Evolutionary conservation across 1,140 invertebrate genomes (phyloP).

Genomic region (Pollicipes pollicipes): DNA sequence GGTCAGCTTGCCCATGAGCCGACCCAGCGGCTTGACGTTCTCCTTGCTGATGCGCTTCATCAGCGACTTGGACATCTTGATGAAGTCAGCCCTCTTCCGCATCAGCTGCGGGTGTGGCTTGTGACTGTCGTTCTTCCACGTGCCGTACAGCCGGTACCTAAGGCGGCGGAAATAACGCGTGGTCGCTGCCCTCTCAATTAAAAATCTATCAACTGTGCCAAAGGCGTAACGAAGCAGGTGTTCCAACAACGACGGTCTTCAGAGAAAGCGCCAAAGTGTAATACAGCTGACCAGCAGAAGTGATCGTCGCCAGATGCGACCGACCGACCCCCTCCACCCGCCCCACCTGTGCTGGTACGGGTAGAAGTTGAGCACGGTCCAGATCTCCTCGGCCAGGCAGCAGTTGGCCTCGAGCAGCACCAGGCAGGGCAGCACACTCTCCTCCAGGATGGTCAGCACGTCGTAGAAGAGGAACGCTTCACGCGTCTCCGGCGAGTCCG

Average conservation of each 20-base stretch:
- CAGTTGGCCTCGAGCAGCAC: slow-evolving; percentile 86
- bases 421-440: slow-evolving; percentile 68
- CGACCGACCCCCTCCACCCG: too few species aligned
- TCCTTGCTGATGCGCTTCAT: slow-evolving; percentile 98
- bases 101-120: slow-evolving; percentile 62
- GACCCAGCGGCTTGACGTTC: slow-evolving; percentile 88
- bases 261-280: too few species aligned
- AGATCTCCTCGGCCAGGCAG: slow-evolving; percentile 87
- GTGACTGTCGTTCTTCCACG: slow-evolving; percentile 85
- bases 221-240: too few species aligned
- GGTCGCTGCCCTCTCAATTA: too few species aligned
- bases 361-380: slow-evolving; percentile 75
- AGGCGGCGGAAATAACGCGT: not conserved
- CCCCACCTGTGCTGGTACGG: slow-evolving; percentile 72
- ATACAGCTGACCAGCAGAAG: too few species aligned
- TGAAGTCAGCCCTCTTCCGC: slow-evolving; percentile 56
- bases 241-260: too few species aligned
- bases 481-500: slow-evolving; percentile 16
- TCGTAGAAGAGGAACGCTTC: slow-evolving; percentile 46
- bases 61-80: slow-evolving; percentile 84
- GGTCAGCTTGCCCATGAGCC: slow-evolving; percentile 88
- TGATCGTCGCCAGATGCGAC: too few species aligned
- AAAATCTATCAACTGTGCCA: too few species aligned
- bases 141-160: slow-evolving; percentile 19
- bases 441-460: slow-evolving; percentile 67